Percentiles rank a stretch among this genome's conserved stretches.
Conservation (phyloP, 1,140 invertebrate genomes). For the Drosophila burlai region DNA sequence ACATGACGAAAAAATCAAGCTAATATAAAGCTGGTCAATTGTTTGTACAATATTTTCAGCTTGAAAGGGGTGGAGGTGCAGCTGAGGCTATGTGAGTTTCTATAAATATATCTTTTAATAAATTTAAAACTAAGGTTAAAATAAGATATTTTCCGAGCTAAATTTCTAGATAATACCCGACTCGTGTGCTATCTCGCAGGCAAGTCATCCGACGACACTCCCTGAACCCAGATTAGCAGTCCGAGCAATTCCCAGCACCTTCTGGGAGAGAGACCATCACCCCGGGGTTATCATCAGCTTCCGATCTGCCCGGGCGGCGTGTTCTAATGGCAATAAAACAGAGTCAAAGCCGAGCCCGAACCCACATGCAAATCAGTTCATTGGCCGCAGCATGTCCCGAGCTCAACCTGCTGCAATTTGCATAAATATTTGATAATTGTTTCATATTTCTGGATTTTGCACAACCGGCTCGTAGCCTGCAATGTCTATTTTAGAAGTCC, state of each 20-base stretch:
- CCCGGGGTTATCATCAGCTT: background rate
- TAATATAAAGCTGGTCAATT: conserved; percentile 3
- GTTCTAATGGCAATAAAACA: conserved; percentile 12
- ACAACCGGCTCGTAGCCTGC: conserved; percentile 14
- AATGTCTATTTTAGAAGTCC: background rate
- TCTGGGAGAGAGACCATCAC: background rate
- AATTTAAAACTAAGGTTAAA: background rate
- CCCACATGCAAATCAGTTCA: conserved; percentile 64
- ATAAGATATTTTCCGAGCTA: background rate
- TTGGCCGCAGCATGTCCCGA: conserved; percentile 35
- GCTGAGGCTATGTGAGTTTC: background rate
- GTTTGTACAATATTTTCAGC: background rate
- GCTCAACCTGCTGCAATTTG: conserved; percentile 38
- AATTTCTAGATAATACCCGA: background rate
- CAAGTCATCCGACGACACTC: background rate
- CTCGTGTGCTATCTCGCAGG: conserved; percentile 3
- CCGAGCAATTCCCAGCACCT: background rate
- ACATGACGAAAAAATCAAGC: background rate
- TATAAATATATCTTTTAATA: background rate
- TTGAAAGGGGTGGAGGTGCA: background rate
- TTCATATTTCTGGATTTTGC: conserved; percentile 7
- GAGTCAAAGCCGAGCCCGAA: conserved; percentile 8
- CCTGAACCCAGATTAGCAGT: background rate
- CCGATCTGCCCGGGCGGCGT: background rate
- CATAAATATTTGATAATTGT: conserved; percentile 38